A percentile compares a stretch with the other conserved stretches of the same genome.
These are phyloP conservation scores for Glandiceps talaboti DNA, from an alignment of 53 echinoderm and acorn worm species.

Conservation along the genomic window DNA sequence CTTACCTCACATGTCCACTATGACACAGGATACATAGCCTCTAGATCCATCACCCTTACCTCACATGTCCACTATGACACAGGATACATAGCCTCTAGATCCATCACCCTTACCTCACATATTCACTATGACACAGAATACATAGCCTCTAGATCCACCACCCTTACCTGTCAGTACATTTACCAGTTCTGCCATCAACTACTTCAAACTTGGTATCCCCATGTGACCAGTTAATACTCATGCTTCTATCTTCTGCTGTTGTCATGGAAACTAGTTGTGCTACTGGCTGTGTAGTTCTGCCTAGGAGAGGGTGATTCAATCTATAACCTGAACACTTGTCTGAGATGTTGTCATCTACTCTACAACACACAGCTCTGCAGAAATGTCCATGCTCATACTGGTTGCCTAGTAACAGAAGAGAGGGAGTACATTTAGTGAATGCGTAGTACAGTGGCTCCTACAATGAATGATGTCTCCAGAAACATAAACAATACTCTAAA, in stretches of 20 bases:
- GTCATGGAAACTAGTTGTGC: background rate
- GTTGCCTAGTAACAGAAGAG: constrained; percentile 47
- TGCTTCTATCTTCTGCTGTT: constrained; percentile 26
- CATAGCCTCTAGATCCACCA: too few species aligned
- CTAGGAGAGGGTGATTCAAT: constrained; percentile 55
- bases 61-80: too few species aligned
- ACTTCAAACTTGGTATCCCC: constrained; percentile 72
- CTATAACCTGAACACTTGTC: constrained; percentile 30
- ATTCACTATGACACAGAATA: too few species aligned
- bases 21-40: too few species aligned
- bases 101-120: too few species aligned
- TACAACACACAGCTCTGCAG: constrained; percentile 66
- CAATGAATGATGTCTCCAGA: too few species aligned
- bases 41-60: too few species aligned
- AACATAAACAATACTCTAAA: too few species aligned
- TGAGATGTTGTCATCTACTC: constrained; percentile 50
- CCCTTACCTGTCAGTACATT: constrained; percentile 17
- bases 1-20: too few species aligned
- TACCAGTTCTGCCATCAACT: constrained; percentile 43
- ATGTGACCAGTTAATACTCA: constrained; percentile 79
- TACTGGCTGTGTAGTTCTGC: constrained; percentile 17
- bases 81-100: too few species aligned
- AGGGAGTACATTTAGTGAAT: too few species aligned
- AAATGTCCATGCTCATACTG: constrained; percentile 82
- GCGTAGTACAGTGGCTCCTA: too few species aligned